A percentile compares a stretch with the other conserved stretches of the same genome.
These are phyloP conservation scores for Irena cyanogastra DNA, from an alignment of 2,113 vertebrate genomes.

Conservation along the genomic window DNA sequence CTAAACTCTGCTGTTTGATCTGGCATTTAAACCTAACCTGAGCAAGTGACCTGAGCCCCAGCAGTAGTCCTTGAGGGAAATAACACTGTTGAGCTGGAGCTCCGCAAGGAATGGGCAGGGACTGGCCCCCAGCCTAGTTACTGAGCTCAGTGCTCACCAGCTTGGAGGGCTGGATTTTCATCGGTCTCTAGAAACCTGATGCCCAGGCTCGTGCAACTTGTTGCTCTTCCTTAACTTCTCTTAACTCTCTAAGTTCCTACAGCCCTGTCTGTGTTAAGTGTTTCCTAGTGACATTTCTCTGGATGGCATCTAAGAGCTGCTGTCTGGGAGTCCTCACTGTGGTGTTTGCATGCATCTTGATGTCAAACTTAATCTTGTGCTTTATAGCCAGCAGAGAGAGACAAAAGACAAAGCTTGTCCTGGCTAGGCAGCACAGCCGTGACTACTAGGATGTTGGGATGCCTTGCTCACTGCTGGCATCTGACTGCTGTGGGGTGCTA, in stretches of 20 bases:
- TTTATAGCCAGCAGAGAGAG: background rate
- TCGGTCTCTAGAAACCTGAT: background rate
- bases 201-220: background rate
- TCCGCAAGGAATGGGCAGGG: background rate
- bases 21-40: background rate
- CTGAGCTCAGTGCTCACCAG: background rate
- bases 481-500: background rate
- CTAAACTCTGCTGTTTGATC: background rate
- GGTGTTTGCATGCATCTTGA: constrained; percentile 27
- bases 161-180: background rate
- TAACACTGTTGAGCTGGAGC: background rate
- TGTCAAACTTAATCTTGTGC: background rate
- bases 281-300: background rate
- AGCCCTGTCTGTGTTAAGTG: background rate
- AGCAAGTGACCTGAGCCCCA: background rate
- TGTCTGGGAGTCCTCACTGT: background rate
- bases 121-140: background rate
- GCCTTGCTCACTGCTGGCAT: background rate
- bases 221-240: background rate
- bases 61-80: background rate
- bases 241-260: background rate
- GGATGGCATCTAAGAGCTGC: background rate
- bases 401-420: background rate
- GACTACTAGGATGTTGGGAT: background rate
- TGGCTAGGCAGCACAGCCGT: background rate